Evolutionary conservation across 30 jellyfish, hydroid and myxozoan genomes (phyloP), one percentile per base, ranked within the genome.

Genomic region (Aurelia aurita): DNA sequence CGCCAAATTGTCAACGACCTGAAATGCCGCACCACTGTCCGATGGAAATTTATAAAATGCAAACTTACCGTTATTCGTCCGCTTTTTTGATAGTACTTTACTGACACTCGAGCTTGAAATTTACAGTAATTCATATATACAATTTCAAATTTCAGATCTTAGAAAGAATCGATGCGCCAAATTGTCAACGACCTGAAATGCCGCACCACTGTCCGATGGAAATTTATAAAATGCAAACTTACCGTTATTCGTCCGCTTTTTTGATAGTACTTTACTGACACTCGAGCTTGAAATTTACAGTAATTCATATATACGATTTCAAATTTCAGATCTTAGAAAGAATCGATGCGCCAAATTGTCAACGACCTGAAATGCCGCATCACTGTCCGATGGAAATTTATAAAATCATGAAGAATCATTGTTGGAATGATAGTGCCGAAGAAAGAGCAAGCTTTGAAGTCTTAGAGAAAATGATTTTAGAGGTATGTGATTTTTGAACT

Each of bases 21-120:
- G 89, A 82, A 29, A 20, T 92, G 15, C 99, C 99, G 23, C 85
- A 72, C 34, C 86, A 87, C 54, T 93, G 99, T 55, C 99, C 99
- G 14, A 39, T 77, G 1, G 94, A 62, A 25, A 83, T 93, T 22
- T 93, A 93, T 80, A 66, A 66, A 49, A 82, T 85, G n/a, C n/a
- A n/a, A n/a, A n/a, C n/a, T n/a, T n/a, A n/a, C n/a, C n/a, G n/a
- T n/a, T n/a, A n/a, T n/a, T n/a, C n/a, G n/a, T n/a, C n/a, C n/a
- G n/a, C n/a, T n/a, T n/a, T n/a, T n/a, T n/a, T n/a, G n/a, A n/a
- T n/a, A n/a, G n/a, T n/a, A n/a, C n/a, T n/a, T n/a, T n/a, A n/a
- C n/a, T n/a, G n/a, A n/a, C n/a, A n/a, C n/a, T n/a, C n/a, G n/a
- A n/a, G n/a, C n/a, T n/a, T n/a, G n/a, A n/a, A n/a, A n/a, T n/a